Conservation (phyloP, 2,888 invertebrate genomes). For the Rhingia campestris region DNA sequence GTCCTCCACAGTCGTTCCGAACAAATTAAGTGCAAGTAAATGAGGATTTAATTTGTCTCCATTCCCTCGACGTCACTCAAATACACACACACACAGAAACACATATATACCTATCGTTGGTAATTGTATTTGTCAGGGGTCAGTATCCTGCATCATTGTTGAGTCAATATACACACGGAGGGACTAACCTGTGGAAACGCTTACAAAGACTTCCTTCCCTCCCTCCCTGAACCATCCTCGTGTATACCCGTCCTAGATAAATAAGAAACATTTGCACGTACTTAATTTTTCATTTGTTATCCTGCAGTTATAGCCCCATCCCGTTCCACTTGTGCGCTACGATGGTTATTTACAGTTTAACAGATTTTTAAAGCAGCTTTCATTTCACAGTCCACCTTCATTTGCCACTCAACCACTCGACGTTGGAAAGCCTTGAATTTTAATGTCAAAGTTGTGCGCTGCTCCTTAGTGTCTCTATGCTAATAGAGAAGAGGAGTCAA, state of each 20-base stretch:
- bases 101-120: background rate
- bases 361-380: slow-evolving; percentile 51
- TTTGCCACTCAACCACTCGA: background rate
- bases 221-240: background rate
- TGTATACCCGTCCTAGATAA: slow-evolving; percentile 27
- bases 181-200: slow-evolving; percentile 17
- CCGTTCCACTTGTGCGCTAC: slow-evolving; percentile 4
- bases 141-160: slow-evolving; percentile 59
- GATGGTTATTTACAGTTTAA: slow-evolving; percentile 60
- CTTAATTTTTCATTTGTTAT: slow-evolving; percentile 67
- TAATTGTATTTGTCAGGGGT: slow-evolving; percentile 61
- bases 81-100: slow-evolving; percentile 1
- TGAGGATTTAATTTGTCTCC: slow-evolving; percentile 63
- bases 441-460: slow-evolving; percentile 65
- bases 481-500: slow-evolving; percentile 18
- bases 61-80: slow-evolving; percentile 24
- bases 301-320: slow-evolving; percentile 33
- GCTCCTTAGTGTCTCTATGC: slow-evolving; percentile 37
- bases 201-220: slow-evolving; percentile 11
- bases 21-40: slow-evolving; percentile 56
- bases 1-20: slow-evolving; percentile 20
- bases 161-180: slow-evolving; percentile 29
- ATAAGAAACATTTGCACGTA: slow-evolving; percentile 55
- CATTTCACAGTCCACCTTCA: slow-evolving; percentile 26
- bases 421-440: slow-evolving; percentile 65